A percentile compares a stretch with the other conserved stretches of the same genome.
Evolutionary conservation across 2,888 invertebrate genomes (phyloP).

Genomic region (Diarsia brunnea): DNA sequence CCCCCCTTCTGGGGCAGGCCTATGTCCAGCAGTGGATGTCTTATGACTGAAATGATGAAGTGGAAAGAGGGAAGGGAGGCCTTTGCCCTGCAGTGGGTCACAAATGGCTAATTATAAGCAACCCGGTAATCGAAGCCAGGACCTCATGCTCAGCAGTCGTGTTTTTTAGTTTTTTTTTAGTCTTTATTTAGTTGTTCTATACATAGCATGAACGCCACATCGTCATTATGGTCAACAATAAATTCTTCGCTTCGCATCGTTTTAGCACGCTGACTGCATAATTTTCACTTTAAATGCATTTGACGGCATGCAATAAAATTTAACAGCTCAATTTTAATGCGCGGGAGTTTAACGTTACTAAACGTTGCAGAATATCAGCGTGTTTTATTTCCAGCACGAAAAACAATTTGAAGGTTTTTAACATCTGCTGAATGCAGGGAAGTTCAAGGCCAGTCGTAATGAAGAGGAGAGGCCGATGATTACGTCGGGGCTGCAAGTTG

Average conservation of each 20-base stretch:
- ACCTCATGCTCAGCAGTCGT: no score
- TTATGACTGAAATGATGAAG: no score
- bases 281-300: slow-evolving; percentile 38
- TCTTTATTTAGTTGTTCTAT: neutral
- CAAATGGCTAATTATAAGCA: no score
- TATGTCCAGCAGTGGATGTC: no score
- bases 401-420: neutral
- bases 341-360: neutral
- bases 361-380: neutral
- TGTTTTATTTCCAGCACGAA: neutral
- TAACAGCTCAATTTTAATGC: slow-evolving; percentile 28
- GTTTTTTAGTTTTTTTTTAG: no score
- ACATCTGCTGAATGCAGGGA: neutral
- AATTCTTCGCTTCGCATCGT: neutral
- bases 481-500: no score
- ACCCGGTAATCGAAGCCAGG: no score
- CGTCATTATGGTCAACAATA: neutral
- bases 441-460: no score
- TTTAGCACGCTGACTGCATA: slow-evolving; percentile 16
- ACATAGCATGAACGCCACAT: neutral
- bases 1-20: no score
- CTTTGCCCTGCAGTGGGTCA: no score
- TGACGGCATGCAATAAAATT: slow-evolving; percentile 17
- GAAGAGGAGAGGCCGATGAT: no score
- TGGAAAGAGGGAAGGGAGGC: no score